These are phyloP conservation scores for Drosophila takahashii DNA, from an alignment of 1,140 invertebrate genomes.

Conservation along the genomic window DNA sequence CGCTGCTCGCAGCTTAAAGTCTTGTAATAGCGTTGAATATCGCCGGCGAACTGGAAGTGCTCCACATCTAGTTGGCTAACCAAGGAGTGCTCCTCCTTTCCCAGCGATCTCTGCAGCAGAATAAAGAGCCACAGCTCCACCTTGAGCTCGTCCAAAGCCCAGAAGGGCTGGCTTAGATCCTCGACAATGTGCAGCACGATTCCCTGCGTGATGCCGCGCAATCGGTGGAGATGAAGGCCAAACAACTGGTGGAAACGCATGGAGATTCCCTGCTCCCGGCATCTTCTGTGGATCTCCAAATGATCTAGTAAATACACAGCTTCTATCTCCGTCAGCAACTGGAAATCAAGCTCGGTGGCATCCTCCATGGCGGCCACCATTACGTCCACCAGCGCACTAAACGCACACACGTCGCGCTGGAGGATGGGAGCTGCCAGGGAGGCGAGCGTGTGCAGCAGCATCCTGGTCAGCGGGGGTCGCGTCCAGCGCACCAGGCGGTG, in stretches of 20 bases:
- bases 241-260: conserved; percentile 44
- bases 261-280: conserved; percentile 25
- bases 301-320: conserved; percentile 28
- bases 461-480: background rate
- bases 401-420: conserved; percentile 84
- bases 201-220: conserved; percentile 8
- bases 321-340: background rate
- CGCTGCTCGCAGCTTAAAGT: background rate
- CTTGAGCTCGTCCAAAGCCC: conserved; percentile 27
- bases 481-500: conserved; percentile 36
- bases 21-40: conserved; percentile 17
- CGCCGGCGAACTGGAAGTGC: conserved; percentile 44
- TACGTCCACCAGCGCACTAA: conserved; percentile 51
- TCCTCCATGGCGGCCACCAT: conserved; percentile 36
- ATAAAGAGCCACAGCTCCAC: conserved; percentile 44
- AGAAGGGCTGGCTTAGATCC: background rate
- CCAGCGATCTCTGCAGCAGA: conserved; percentile 20
- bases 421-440: background rate
- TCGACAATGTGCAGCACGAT: conserved; percentile 31
- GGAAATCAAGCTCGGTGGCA: background rate
- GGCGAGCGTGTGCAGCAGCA: conserved; percentile 28
- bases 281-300: conserved; percentile 9
- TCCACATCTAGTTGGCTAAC: conserved; percentile 44
- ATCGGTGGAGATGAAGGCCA: conserved; percentile 53
- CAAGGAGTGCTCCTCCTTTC: background rate